Percentiles rank a stretch among this genome's conserved stretches.
Evolutionary conservation across 2,888 invertebrate genomes (phyloP).

Genomic region (Sminthurinus aureus): DNA sequence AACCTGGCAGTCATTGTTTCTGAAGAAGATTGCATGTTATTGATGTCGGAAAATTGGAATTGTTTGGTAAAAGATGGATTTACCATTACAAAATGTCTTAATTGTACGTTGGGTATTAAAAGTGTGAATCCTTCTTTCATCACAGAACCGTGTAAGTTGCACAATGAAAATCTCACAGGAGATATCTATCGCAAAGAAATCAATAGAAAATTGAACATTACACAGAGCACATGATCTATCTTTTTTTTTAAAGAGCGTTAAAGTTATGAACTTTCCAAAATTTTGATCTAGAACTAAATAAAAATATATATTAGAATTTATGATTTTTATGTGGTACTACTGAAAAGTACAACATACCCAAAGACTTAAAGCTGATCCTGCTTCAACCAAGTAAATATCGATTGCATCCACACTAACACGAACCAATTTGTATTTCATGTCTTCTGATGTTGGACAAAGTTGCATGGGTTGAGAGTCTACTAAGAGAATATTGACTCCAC

Average conservation of each 20-base stretch:
- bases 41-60: slow-evolving; percentile 59
- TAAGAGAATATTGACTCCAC: slow-evolving; percentile 16
- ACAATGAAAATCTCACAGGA: slow-evolving; percentile 86
- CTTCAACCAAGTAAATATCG: slow-evolving; percentile 89
- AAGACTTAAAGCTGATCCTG: slow-evolving; percentile 83
- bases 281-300: too few species aligned
- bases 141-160: slow-evolving; percentile 93
- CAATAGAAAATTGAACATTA: too few species aligned
- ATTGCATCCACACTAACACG: slow-evolving; percentile 87
- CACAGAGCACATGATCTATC: too few species aligned
- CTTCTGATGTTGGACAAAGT: slow-evolving; percentile 80
- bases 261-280: too few species aligned
- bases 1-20: slow-evolving; percentile 59
- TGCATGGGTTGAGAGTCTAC: slow-evolving; percentile 57
- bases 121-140: slow-evolving; percentile 89
- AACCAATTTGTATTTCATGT: slow-evolving; percentile 93
- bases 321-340: too few species aligned
- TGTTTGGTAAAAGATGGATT: slow-evolving; percentile 59
- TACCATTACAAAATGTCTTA: slow-evolving; percentile 71
- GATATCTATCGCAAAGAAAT: slow-evolving; percentile 72
- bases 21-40: slow-evolving; percentile 58
- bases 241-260: too few species aligned
- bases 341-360: slow-evolving; percentile 70
- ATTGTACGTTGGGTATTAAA: slow-evolving; percentile 76
- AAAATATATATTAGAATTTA: too few species aligned